These are phyloP conservation scores for Panthera uncia DNA, from an alignment of 2,113 vertebrate genomes.

Conservation along the genomic window DNA sequence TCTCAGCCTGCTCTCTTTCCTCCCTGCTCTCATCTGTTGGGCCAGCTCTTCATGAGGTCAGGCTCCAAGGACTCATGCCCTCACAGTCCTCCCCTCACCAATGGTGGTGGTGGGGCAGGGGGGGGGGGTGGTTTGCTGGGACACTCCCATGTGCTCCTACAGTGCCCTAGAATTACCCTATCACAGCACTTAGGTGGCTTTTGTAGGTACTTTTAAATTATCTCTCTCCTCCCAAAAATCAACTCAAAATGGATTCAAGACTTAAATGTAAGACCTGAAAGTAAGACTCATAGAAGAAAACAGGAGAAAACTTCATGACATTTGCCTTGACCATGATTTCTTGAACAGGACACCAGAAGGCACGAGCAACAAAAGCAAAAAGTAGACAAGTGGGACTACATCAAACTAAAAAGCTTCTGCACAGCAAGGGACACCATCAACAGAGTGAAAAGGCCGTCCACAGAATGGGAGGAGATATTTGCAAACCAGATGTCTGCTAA, in stretches of 20 bases:
- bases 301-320: neutral
- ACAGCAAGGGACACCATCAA: neutral
- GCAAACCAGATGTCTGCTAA: neutral
- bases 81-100: neutral
- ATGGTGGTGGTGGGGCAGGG: rapidly evolving
- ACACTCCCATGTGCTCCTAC: neutral
- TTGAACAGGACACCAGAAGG: neutral
- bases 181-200: neutral
- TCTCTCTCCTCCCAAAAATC: neutral
- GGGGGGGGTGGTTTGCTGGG: rapidly evolving
- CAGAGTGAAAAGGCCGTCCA: neutral
- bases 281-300: neutral
- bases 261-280: neutral
- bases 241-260: neutral
- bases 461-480: neutral
- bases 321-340: neutral
- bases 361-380: neutral
- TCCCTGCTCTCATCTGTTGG: neutral
- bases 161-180: no score
- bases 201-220: neutral
- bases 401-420: neutral
- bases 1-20: neutral
- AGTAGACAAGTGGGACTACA: neutral
- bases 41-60: neutral
- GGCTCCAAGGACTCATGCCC: neutral